A percentile compares a stretch with the other conserved stretches of the same genome.
phyloP scores from a whole-genome alignment of 2,113 vertebrate species.

The Condylura cristata region DNA sequence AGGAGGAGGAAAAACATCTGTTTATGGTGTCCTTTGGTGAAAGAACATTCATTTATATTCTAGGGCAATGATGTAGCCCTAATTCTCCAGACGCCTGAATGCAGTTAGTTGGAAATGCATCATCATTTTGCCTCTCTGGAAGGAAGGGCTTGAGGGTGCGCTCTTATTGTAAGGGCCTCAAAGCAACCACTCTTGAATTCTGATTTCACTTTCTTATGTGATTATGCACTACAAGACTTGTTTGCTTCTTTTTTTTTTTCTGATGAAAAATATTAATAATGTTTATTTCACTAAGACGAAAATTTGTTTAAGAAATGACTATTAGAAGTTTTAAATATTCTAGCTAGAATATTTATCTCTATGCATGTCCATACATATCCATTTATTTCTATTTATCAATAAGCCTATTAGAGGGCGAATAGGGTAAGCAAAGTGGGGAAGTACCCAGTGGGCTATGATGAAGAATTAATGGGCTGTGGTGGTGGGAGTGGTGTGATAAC shows the following conservation, averaged over 20 bases:
- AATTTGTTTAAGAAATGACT: constrained; percentile 16
- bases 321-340: neutral
- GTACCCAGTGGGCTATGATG: too few relatives aligned
- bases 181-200: constrained; percentile 6
- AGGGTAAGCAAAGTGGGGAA: too few relatives aligned
- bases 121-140: constrained; percentile 14
- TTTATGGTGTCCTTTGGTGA: constrained; percentile 54
- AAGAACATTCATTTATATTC: constrained; percentile 62
- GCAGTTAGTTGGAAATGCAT: neutral
- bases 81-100: constrained; percentile 19
- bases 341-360: neutral
- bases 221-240: neutral
- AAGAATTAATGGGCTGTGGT: too few relatives aligned
- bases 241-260: neutral
- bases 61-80: neutral
- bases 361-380: neutral
- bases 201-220: neutral
- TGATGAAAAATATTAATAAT: neutral
- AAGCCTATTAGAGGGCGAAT: too few relatives aligned
- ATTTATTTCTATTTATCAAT: neutral
- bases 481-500: too few relatives aligned
- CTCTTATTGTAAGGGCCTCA: neutral
- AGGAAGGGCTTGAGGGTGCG: neutral
- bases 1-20: constrained; percentile 54
- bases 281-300: constrained; percentile 14